Evolutionary conservation across 1,140 invertebrate species (phyloP).

Genomic region (Philopotamus ludificatus): DNA sequence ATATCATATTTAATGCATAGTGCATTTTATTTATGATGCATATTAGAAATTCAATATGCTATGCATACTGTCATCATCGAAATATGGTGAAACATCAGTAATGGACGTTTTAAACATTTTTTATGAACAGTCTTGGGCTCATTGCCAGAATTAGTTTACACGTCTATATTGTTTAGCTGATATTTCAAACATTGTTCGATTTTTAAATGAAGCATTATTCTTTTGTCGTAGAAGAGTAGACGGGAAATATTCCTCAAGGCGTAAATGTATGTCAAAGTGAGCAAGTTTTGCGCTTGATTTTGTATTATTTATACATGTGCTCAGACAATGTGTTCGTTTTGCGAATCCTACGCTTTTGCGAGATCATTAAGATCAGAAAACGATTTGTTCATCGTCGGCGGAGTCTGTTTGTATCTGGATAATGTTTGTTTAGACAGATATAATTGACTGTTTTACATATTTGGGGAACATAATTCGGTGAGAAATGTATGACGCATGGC

Average conservation of each 20-base stretch:
- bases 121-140: not conserved
- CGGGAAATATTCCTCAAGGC: not conserved
- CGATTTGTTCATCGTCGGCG: not conserved
- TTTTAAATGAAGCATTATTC: not conserved
- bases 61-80: no score
- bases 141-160: not conserved
- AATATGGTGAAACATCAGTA: not conserved
- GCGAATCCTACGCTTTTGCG: not conserved
- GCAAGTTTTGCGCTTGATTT: not conserved
- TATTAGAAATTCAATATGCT: no score
- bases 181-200: no score
- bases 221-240: not conserved
- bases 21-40: not conserved
- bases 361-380: not conserved
- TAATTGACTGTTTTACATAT: no score
- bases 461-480: no score
- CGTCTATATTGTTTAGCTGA: no score
- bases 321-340: no score
- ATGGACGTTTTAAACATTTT: not conserved
- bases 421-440: not conserved
- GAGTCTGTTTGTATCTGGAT: not conserved
- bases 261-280: slow-evolving; percentile 20
- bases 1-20: not conserved
- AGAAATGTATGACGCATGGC: no score
- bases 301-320: not conserved